Conservation (phyloP, 2,797 vertebrate species). For the Alca torda region DNA sequence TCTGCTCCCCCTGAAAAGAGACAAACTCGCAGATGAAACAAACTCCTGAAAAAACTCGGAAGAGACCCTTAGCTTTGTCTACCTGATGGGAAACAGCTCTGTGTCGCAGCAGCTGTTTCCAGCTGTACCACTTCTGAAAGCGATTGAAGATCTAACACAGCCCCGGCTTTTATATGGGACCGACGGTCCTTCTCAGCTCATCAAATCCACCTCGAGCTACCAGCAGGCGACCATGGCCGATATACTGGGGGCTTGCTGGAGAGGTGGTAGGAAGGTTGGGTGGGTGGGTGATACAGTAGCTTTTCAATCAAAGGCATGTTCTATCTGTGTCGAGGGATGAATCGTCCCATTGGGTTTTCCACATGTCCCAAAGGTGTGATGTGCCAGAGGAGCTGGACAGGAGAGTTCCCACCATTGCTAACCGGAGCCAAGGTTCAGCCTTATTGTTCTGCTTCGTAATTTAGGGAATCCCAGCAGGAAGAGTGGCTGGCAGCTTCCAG, state of each 20-base stretch:
- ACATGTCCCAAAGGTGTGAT: background rate
- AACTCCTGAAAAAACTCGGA: background rate
- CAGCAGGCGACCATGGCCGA: background rate
- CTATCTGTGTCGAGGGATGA: background rate
- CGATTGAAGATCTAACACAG: background rate
- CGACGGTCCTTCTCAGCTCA: background rate
- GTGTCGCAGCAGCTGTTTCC: background rate
- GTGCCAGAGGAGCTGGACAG: background rate
- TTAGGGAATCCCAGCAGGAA: background rate
- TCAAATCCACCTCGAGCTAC: background rate
- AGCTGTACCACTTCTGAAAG: background rate
- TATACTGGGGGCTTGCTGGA: fast-evolving
- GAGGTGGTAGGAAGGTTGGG: background rate
- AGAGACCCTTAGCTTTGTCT: background rate
- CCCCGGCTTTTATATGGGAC: background rate
- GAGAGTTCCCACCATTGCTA: background rate
- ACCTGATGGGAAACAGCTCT: background rate
- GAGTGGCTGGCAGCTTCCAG: background rate
- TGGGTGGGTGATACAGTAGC: background rate
- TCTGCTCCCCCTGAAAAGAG: background rate
- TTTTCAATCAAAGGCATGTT: background rate
- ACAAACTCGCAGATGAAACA: background rate
- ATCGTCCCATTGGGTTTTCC: background rate
- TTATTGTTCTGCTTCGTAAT: background rate
- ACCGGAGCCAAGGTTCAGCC: background rate